Evolutionary conservation across 1,140 invertebrate species (phyloP), one percentile per base, ranked within the genome.

Genomic region (Musca vetustissima): DNA sequence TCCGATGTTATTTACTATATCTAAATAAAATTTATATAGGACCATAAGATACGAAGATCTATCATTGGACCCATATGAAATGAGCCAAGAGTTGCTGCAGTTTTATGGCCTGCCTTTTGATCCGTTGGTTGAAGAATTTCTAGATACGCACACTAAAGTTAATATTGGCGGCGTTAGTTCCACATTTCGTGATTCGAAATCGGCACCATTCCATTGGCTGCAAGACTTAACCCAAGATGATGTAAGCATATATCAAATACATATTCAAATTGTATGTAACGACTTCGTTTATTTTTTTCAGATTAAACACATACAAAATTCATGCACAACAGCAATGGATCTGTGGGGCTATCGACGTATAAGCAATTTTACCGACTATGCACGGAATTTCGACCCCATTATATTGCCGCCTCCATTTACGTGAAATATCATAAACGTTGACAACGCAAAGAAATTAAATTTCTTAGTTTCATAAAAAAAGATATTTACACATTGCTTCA

Each of bases 41-140:
- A 89, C 89, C 19, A 79, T 94, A 21, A 87, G 93, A 1, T 96
- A 95, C 78, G 94, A 96, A 84, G 93, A 96, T 77, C 79, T 96
- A 15, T 93, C 93, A 0, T 74, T 93, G 14, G 87, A 92, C 75
- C 91, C 92, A 1, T 91, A 91, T 76, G 84, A 83, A 59, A 86
- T 88, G n/a, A 87, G 89, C 4, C 85, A 89, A 71, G 85, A 90
- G n/a, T 80, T 96, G 4, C 88, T 93, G 67, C 83, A 89, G 75
- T 94, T 94, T 83, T 91, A 92, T 75, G 89, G 90, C 9, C 81
- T 95, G 36, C 84, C 90, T 71, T 88, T 90, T 73, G 90, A 92
- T 79, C 83, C 85, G 0, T 84, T 87, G 52, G 88, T 95, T 0
- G 86, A 88, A 68, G 85, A 87, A 64, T 95, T 93, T 82, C 83